Evolutionary conservation across 2,797 vertebrate species (phyloP), one percentile per base, ranked within the genome.

Genomic region (Neoniphon sammara): DNA sequence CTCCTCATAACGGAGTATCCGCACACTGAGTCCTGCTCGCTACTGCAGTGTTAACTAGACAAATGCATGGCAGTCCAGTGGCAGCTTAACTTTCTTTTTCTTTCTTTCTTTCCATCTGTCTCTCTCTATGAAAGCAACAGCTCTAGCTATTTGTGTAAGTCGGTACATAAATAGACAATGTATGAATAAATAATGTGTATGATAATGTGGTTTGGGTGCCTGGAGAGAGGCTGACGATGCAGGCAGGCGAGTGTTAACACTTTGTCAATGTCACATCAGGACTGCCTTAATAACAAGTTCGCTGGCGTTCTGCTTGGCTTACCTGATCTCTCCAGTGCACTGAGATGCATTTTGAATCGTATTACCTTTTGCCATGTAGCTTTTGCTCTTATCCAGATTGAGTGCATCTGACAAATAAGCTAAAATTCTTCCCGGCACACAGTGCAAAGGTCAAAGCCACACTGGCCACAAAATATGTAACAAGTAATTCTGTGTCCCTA

Each of bases 121-220:
- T 72, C 70, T 81, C 44, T 15, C 39, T 66, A 31, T 67, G 49
- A 83, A 83, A 83, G 82, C 75, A 73, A 72, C 70, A 61, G 47
- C 57, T 83, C 59, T 20, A 21, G 17, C 52, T 84, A 75, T 87
- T 91, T 79, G 76, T 86, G 81, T 58, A 69, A 81, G 66, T 81
- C 68, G 61, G 79, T 59, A 68, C 75, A 78, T 73, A 82, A 90
- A 91, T 88, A 88, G 83, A 86, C 69, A 63, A 46, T 53, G 79
- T 72, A 88, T 91, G 81, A 91, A 90, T 93, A 89, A 90, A 85
- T 92, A 77, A 90, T 89, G 71, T 25, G 34, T 75, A 81, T 87
- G 82, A 71, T 86, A 85, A 91, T 90, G 72, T 71, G 69, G 81
- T 82, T 70, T 58, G 62, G 60, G n/a, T 80, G 82, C 73, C 70